A percentile compares a stretch with the other conserved stretches of the same genome.
These are phyloP conservation scores for Trissolcus basalis DNA, from an alignment of 1,140 invertebrate genomes.

Conservation along the genomic window DNA sequence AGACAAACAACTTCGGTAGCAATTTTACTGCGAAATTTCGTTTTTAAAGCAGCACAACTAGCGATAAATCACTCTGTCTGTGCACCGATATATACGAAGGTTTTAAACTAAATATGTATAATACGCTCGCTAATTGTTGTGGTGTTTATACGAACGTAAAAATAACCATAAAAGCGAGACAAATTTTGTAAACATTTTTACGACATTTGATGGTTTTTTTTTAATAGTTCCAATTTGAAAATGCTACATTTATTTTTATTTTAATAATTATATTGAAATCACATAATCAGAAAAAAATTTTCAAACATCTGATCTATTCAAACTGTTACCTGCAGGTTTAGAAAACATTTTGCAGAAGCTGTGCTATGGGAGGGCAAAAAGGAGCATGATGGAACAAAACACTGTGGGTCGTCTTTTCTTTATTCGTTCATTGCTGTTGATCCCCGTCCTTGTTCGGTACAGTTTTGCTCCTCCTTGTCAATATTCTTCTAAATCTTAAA, in stretches of 20 bases:
- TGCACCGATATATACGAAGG: slow-evolving; percentile 22
- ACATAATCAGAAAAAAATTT: too few relatives aligned
- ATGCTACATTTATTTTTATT: too few relatives aligned
- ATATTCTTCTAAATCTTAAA: slow-evolving; percentile 61
- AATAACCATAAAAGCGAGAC: too few relatives aligned
- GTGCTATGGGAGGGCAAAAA: slow-evolving; percentile 60
- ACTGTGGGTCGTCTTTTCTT: slow-evolving; percentile 45
- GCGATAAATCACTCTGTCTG: slow-evolving; percentile 48
- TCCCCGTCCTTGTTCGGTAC: slow-evolving; percentile 41
- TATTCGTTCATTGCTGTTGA: slow-evolving; percentile 53
- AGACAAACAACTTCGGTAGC: slow-evolving; percentile 41
- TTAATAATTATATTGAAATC: too few relatives aligned
- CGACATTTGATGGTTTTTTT: too few relatives aligned
- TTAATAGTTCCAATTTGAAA: too few relatives aligned
- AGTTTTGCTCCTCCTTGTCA: slow-evolving; percentile 47
- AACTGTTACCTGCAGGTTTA: too few relatives aligned
- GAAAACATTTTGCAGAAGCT: slow-evolving; percentile 31
- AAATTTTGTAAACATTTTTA: too few relatives aligned
- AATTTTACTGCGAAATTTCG: slow-evolving; percentile 48
- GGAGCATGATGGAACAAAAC: too few relatives aligned
- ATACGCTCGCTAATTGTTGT: slow-evolving; percentile 49
- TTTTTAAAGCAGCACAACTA: slow-evolving; percentile 33
- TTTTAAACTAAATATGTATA: slow-evolving; percentile 32
- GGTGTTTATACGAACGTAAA: slow-evolving; percentile 32
- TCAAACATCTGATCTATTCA: too few relatives aligned